Conservation (phyloP, 1,140 invertebrate species). For the Mycetomoellerius zeteki region DNA sequence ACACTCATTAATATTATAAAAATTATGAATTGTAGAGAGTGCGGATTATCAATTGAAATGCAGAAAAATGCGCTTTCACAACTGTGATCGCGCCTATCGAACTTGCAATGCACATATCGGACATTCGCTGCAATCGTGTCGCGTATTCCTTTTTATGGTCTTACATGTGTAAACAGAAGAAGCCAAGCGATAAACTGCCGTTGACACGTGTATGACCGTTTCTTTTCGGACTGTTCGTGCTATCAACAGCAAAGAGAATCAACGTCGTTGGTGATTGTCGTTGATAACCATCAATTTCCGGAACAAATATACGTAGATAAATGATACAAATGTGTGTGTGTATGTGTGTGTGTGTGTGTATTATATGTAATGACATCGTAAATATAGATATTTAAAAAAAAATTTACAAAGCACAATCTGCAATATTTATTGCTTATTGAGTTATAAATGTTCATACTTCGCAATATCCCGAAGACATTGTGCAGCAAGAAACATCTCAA, state of each 20-base stretch:
- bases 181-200: slow-evolving; percentile 5
- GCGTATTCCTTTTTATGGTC: slow-evolving; percentile 10
- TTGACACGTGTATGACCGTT: not conserved
- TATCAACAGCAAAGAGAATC: not conserved
- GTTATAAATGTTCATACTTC: not conserved
- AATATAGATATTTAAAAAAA: not conserved
- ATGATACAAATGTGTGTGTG: not conserved
- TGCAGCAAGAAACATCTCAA: not conserved
- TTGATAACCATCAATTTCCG: not conserved
- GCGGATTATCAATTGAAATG: not conserved
- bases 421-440: not conserved
- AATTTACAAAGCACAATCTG: not conserved
- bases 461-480: not conserved
- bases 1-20: not conserved
- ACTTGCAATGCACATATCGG: slow-evolving; percentile 7
- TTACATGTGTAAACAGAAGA: slow-evolving; percentile 28
- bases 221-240: not conserved
- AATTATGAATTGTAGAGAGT: not conserved
- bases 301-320: not conserved
- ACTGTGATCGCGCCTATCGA: slow-evolving; percentile 20
- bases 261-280: not conserved
- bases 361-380: not conserved
- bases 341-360: not conserved
- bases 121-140: slow-evolving; percentile 16
- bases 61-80: slow-evolving; percentile 3